A percentile compares a stretch with the other conserved stretches of the same genome.
Evolutionary conservation across 2,113 vertebrate genomes (phyloP).

Genomic region (Marcusenius ussheri): DNA sequence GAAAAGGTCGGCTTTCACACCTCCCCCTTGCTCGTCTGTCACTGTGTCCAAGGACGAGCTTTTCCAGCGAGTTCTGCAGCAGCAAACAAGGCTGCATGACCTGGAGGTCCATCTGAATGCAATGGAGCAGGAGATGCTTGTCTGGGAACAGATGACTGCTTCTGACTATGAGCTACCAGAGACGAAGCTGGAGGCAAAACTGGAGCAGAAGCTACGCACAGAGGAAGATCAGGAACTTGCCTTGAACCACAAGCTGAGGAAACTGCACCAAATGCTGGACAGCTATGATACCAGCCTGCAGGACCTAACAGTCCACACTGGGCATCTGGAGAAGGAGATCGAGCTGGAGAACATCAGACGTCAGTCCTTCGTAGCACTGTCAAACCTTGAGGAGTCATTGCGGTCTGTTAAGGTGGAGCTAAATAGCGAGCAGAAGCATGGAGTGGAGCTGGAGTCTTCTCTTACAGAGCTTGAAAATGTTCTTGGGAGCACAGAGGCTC

Average conservation of each 20-base stretch:
- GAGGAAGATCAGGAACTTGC: constrained; percentile 70
- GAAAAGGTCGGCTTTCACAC: constrained; percentile 32
- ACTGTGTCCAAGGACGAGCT: constrained; percentile 60
- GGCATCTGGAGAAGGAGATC: constrained; percentile 65
- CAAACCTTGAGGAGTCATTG: constrained; percentile 54
- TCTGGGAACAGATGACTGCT: constrained; percentile 45
- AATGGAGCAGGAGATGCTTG: constrained; percentile 58
- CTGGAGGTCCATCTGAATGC: constrained; percentile 57
- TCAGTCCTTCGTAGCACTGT: constrained; percentile 53
- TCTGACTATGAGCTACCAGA: constrained; percentile 31
- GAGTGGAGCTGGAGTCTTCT: constrained; percentile 57
- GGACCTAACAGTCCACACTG: constrained; percentile 54
- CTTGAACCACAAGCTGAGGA: constrained; percentile 57
- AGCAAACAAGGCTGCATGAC: constrained; percentile 62
- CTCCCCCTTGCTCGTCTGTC: constrained; percentile 3
- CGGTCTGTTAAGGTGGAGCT: constrained; percentile 69
- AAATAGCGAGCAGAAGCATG: constrained; percentile 62
- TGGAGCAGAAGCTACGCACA: constrained; percentile 64
- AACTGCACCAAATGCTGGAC: constrained; percentile 60
- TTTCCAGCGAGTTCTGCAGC: constrained; percentile 63
- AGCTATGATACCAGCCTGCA: constrained; percentile 60
- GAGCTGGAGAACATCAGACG: constrained; percentile 50
- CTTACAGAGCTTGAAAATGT: constrained; percentile 58
- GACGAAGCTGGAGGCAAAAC: constrained; percentile 58
- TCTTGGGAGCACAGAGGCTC: constrained; percentile 60